Base-by-base conservation (phyloP, 2,888 invertebrate species). In the Dasysyrphus albostriatus region DNA sequence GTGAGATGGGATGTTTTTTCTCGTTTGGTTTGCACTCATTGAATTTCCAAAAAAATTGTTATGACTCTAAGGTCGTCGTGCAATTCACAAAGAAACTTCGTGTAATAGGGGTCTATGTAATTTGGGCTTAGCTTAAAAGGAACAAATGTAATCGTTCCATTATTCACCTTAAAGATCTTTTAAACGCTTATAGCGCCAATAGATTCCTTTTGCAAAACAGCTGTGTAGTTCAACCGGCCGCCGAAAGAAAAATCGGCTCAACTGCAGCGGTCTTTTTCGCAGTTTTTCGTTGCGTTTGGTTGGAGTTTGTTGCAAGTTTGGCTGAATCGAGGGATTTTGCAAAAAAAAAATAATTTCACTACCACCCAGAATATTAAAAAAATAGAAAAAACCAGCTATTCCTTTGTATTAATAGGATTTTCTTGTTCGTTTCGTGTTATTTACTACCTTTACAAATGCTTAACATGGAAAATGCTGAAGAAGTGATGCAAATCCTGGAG, bases 401-500 rank as follows among this genome's bases (percentile, higher is more conserved):
- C 37, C 32, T 16, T 3, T 61, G 49, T 54, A 54, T 19, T 63
- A 39, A 39, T 37, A 47, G 7, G 42, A 61, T 79, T 72, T 76
- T 80, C 70, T 58, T 63, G 39, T 61, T 65, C 67, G 24, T 44
- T 73, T 49, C 16, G 37, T 70, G 56, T 47, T 34, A 34, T 24
- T 34, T 58, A 49, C 34, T 42, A 59, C 51, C 14, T 0, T 37
- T 56, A 34, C 82, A 78, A 83, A 89, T 89, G 89, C 89, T 91
- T 80, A 91, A 91, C 83, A 92, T 97, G 97, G 97, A 97, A 93
- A 97, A 97, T 92, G 95, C 97, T 65, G 97, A 97, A 93, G 97
- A 97, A 93, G 95, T 97, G 90, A 94, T 97, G 90, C 96, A 97
- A 92, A 96, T 96, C 89, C 93, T 97, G 82, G 97, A 97, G 92